phyloP scores from a whole-genome alignment of 2,797 vertebrate species.

The Phoebastria nigripes region DNA sequence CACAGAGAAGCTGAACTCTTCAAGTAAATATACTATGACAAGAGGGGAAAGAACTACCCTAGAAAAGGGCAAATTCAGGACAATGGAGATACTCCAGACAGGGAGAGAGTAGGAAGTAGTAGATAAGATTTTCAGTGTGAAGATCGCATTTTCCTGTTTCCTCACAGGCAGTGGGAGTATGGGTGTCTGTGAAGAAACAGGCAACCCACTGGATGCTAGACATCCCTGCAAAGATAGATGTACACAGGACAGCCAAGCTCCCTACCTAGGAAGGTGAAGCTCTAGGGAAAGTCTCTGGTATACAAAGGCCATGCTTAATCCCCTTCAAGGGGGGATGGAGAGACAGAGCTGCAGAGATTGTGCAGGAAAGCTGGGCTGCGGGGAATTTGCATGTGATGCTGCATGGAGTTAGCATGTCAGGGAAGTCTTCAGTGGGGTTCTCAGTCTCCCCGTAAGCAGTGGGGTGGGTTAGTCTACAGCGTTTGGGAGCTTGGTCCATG shows the following conservation, averaged over 20 bases:
- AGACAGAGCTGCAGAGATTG: constrained; percentile 52
- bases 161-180: constrained; percentile 8
- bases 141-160: constrained; percentile 21
- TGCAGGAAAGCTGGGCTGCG: constrained; percentile 46
- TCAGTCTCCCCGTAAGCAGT: constrained; percentile 62
- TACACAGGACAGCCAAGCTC: constrained; percentile 41
- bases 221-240: constrained; percentile 7
- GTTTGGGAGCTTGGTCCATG: constrained; percentile 65
- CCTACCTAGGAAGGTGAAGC: constrained; percentile 7
- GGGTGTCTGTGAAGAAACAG: constrained; percentile 33
- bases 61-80: not conserved
- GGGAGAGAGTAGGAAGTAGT: constrained; percentile 23
- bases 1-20: not conserved
- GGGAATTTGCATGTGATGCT: constrained; percentile 61
- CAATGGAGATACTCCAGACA: not conserved
- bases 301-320: constrained; percentile 31
- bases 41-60: not conserved
- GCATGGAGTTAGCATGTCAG: constrained; percentile 61
- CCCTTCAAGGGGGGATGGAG: constrained; percentile 2
- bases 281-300: not conserved
- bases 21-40: not conserved
- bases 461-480: constrained; percentile 69
- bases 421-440: constrained; percentile 33
- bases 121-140: constrained; percentile 13
- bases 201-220: constrained; percentile 24